phyloP scores from a whole-genome alignment of 2,888 invertebrate genomes.

The Thalpophila matura region DNA sequence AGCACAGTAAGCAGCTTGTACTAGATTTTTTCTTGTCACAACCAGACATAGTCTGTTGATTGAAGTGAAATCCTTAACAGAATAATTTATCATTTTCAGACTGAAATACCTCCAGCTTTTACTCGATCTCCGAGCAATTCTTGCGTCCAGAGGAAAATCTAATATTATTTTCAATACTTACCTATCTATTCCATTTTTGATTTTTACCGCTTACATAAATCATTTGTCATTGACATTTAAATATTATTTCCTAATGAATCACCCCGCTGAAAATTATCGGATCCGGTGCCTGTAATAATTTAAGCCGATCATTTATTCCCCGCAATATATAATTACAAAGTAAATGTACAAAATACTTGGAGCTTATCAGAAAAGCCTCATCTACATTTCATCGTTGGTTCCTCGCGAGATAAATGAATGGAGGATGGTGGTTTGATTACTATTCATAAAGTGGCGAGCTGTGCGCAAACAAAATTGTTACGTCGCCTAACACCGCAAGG shows the following conservation, averaged over 20 bases:
- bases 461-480: slow-evolving; percentile 75
- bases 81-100: slow-evolving; percentile 51
- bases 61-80: slow-evolving; percentile 46
- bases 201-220: slow-evolving; percentile 48
- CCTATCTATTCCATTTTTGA: slow-evolving; percentile 32
- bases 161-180: slow-evolving; percentile 36
- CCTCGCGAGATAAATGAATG: slow-evolving; percentile 79
- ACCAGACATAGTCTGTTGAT: slow-evolving; percentile 45
- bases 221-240: slow-evolving; percentile 34
- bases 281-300: slow-evolving; percentile 57
- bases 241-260: slow-evolving; percentile 45
- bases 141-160: slow-evolving; percentile 30
- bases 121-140: slow-evolving; percentile 38
- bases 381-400: slow-evolving; percentile 83
- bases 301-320: slow-evolving; percentile 69
- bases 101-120: slow-evolving; percentile 36
- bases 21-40: slow-evolving; percentile 13
- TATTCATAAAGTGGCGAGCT: slow-evolving; percentile 83
- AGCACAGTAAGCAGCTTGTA: background rate
- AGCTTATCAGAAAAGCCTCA: slow-evolving; percentile 81
- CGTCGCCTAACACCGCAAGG: slow-evolving; percentile 61
- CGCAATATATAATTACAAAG: slow-evolving; percentile 75
- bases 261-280: slow-evolving; percentile 43
- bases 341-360: slow-evolving; percentile 77
- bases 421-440: slow-evolving; percentile 80